These are phyloP conservation scores for Drosophila ogumai DNA, from an alignment of 1,140 invertebrate genomes.

Conservation along the genomic window DNA sequence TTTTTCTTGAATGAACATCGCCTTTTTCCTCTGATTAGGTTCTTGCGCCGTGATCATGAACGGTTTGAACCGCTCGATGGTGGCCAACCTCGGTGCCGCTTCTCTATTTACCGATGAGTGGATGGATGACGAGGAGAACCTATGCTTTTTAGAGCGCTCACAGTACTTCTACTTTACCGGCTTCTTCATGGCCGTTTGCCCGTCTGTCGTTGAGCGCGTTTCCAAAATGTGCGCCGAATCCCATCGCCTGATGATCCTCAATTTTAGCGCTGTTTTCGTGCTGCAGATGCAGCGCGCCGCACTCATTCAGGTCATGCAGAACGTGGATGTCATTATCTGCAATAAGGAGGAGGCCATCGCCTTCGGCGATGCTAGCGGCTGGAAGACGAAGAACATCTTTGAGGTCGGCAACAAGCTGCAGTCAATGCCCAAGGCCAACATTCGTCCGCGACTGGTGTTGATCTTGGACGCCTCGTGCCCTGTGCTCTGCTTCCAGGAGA, in stretches of 20 bases:
- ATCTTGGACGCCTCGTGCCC: slow-evolving; percentile 54
- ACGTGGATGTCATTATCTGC: slow-evolving; percentile 57
- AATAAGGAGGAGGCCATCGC: slow-evolving; percentile 66
- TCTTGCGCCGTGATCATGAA: slow-evolving; percentile 93
- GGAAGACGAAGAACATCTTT: slow-evolving; percentile 60
- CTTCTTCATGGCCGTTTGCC: slow-evolving; percentile 63
- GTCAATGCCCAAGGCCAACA: slow-evolving; percentile 43
- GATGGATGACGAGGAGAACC: slow-evolving; percentile 52
- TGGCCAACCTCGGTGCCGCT: slow-evolving; percentile 69
- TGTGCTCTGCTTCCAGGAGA: slow-evolving; percentile 57
- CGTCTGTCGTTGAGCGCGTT: slow-evolving; percentile 21
- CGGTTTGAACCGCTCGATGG: slow-evolving; percentile 47
- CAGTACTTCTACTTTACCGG: slow-evolving; percentile 59
- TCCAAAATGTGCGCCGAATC: slow-evolving; percentile 19
- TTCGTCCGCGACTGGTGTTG: slow-evolving; percentile 37
- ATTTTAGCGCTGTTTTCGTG: slow-evolving; percentile 69
- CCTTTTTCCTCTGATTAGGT: slow-evolving; percentile 85
- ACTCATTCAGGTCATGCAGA: slow-evolving; percentile 33
- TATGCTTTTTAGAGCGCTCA: slow-evolving; percentile 45
- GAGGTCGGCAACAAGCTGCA: slow-evolving; percentile 52
- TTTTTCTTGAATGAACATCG: too few relatives aligned
- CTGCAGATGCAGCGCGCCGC: slow-evolving; percentile 34
- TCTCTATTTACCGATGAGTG: slow-evolving; percentile 48
- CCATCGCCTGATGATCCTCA: slow-evolving; percentile 45
- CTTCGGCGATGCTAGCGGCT: slow-evolving; percentile 26